Percentiles rank a stretch among this genome's conserved stretches.
Evolutionary conservation across 2,797 vertebrate species (phyloP).

Genomic region (Sebastes iracundus): DNA sequence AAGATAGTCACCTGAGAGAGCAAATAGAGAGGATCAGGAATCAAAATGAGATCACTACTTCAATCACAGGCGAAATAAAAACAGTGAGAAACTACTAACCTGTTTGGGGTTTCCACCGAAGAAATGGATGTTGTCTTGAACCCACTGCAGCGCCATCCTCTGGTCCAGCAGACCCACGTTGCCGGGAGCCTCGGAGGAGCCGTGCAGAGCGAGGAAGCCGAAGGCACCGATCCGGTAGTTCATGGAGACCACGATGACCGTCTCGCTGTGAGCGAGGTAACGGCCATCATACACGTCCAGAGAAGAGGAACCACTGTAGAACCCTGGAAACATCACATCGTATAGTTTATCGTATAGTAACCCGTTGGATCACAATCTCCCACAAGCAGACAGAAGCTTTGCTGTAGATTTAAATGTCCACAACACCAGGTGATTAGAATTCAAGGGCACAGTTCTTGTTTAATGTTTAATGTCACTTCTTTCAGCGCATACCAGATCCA

Average conservation of each 20-base stretch:
- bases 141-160: constrained; percentile 90
- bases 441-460: not conserved
- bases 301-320: constrained; percentile 91
- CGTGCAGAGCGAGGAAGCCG: constrained; percentile 90
- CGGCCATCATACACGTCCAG: constrained; percentile 94
- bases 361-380: not conserved
- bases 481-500: too few species aligned
- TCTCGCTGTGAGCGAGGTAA: constrained; percentile 87
- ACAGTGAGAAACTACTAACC: constrained; percentile 19
- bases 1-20: constrained; percentile 88
- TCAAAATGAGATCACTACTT: not conserved
- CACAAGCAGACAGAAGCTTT: not conserved
- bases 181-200: constrained; percentile 90
- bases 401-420: not conserved
- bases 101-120: constrained; percentile 91
- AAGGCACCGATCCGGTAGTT: constrained; percentile 93
- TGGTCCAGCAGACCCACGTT: constrained; percentile 93
- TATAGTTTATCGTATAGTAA: not conserved
- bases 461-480: not conserved
- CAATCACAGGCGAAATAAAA: not conserved
- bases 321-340: constrained; percentile 59
- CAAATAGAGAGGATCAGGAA: not conserved
- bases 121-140: constrained; percentile 87
- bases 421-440: not conserved
- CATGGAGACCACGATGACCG: constrained; percentile 91